Conservation (phyloP, 2,797 vertebrate genomes). For the Sebastes miniatus region DNA sequence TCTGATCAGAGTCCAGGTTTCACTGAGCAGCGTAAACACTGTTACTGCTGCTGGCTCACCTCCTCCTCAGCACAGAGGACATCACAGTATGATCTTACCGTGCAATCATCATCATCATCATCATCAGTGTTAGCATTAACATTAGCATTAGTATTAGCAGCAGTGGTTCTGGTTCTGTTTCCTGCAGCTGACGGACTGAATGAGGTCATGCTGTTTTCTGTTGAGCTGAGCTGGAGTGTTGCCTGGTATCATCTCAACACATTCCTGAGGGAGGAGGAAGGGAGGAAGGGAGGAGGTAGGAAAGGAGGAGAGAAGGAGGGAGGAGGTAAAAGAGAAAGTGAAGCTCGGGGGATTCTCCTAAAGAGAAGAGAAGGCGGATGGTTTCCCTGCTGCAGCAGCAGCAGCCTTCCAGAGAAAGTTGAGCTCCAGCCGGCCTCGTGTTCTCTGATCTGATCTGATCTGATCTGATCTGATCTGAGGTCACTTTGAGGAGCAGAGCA, state of each 20-base stretch:
- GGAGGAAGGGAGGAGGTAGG: background rate
- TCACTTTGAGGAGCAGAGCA: too few species aligned
- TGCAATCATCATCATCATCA: too few species aligned
- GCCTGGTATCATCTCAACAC: constrained; percentile 19
- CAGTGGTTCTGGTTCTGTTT: background rate
- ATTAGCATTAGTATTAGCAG: background rate
- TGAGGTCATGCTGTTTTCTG: constrained; percentile 20
- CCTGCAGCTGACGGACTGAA: constrained; percentile 8
- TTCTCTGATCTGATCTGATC: too few species aligned
- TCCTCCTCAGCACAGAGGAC: background rate
- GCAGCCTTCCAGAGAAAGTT: background rate
- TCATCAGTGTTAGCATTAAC: background rate
- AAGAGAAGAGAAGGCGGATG: background rate
- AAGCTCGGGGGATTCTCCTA: background rate
- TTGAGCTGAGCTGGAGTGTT: background rate
- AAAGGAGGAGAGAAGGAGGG: too few species aligned
- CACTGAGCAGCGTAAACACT: background rate
- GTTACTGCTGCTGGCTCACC: background rate
- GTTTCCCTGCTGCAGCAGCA: constrained; percentile 8
- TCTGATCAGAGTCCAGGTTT: constrained; percentile 5
- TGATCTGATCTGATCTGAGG: too few species aligned
- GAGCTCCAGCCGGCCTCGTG: background rate
- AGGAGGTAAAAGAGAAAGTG: background rate
- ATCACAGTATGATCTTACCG: background rate
- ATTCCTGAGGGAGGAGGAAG: constrained; percentile 29